Percentiles rank a stretch among this genome's conserved stretches.
Conservation (phyloP, 1,140 invertebrate species). For the Cyclina sinensis region DNA sequence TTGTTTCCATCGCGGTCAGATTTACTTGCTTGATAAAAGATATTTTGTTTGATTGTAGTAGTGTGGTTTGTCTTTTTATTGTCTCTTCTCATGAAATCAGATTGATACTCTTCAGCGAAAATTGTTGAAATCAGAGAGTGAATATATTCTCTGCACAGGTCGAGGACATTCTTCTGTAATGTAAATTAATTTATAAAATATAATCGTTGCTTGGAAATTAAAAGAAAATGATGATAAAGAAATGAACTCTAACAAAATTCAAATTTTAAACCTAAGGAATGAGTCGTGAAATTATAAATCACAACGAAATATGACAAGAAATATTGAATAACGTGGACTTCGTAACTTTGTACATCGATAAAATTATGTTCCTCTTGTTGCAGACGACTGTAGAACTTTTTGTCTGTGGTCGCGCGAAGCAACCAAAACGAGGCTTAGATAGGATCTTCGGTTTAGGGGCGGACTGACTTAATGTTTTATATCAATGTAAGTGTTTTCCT, state of each 20-base stretch:
- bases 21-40: conserved; percentile 12
- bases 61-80: conserved; percentile 4
- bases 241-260: no score
- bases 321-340: no score
- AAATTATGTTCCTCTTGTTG: not conserved
- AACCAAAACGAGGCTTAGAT: not conserved
- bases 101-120: not conserved
- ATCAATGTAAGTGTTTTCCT: conserved; percentile 67
- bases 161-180: no score
- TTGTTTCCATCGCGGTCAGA: conserved; percentile 26
- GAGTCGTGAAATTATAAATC: no score
- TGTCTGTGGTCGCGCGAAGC: not conserved
- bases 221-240: no score
- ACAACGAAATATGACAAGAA: no score
- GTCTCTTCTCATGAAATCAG: not conserved
- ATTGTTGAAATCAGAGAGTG: not conserved
- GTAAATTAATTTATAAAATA: no score
- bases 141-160: no score
- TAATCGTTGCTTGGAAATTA: no score
- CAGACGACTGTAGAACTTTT: not conserved
- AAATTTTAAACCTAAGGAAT: no score
- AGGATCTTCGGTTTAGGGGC: not conserved
- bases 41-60: not conserved
- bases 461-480: conserved; percentile 55
- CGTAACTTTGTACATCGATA: no score